These are phyloP conservation scores for Notarius lentiginosus DNA, from an alignment of 2,113 vertebrate genomes.

Conservation along the genomic window DNA sequence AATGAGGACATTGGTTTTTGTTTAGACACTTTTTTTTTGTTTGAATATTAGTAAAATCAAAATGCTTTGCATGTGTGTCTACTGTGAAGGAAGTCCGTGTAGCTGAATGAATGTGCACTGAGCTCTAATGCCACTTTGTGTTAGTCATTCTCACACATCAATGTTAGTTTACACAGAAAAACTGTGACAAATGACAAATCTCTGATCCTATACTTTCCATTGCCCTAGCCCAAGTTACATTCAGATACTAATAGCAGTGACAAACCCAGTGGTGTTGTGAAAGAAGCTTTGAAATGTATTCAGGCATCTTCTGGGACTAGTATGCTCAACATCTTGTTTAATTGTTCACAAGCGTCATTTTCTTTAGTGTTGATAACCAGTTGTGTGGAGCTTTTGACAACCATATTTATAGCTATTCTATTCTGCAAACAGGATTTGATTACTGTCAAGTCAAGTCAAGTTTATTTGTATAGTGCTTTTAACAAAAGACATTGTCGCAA, in stretches of 20 bases:
- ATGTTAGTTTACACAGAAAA: slow-evolving; percentile 36
- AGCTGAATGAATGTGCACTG: background rate
- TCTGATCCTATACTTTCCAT: slow-evolving; percentile 20
- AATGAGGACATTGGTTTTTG: background rate
- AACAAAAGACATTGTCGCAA: too few relatives aligned
- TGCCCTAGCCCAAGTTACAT: background rate
- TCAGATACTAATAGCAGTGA: slow-evolving; percentile 5
- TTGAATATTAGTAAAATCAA: background rate
- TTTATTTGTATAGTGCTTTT: too few relatives aligned
- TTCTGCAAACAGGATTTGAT: background rate
- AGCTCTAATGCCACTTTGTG: background rate
- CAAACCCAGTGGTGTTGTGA: background rate
- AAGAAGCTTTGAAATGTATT: background rate
- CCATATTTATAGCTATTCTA: background rate
- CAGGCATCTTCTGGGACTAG: background rate
- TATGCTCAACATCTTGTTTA: background rate
- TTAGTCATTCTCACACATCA: slow-evolving; percentile 34
- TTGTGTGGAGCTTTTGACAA: background rate
- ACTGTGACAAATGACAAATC: slow-evolving; percentile 28
- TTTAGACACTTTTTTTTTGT: background rate
- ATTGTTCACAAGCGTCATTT: background rate
- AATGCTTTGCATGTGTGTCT: background rate
- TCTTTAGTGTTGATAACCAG: background rate
- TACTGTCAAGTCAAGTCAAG: too few relatives aligned
- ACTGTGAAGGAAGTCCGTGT: background rate